Base-by-base conservation (phyloP, 2,888 invertebrate species). In the Dasysyrphus tricinctus region DNA sequence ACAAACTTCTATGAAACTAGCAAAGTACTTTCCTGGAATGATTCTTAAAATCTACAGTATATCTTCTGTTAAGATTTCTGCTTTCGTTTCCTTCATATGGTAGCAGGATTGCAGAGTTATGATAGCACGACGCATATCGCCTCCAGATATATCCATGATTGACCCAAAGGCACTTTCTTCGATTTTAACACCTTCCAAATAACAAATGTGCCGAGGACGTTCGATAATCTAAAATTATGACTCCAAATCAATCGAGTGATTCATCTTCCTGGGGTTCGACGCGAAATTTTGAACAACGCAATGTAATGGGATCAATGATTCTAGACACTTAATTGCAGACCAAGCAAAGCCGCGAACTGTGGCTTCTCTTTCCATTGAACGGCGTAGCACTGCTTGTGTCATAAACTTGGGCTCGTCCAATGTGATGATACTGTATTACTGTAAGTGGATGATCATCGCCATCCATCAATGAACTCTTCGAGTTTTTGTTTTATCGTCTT, bases 371-470 rank as follows among this genome's bases (percentile, higher is more conserved):
- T 99, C 99, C 97, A 99, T 99, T 1, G 98, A 99, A 83, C 99
- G 95, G 85, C 99, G 95, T 24, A 99, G 93, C 0, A 99, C 99
- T 11, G 99, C 96, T 87, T 99, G 94, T 0, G 99, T 99, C 99
- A 99, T 99, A 1, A 98, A 98, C 91, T 99, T 99, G 0, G 99
- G 99, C 93, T 99, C 99, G 91, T 99, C 99, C 24, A 99, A 93
- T 88, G 99, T 98, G 6, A 99, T 95, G 34, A 99, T 96, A n/a
- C n/a, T n/a, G n/a, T n/a, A n/a, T n/a, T n/a, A n/a, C n/a, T n/a
- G n/a, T n/a, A n/a, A n/a, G n/a, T n/a, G n/a, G n/a, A n/a, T n/a
- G n/a, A n/a, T n/a, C n/a, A n/a, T n/a, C n/a, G n/a, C n/a, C n/a
- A n/a, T n/a, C n/a, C n/a, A n/a, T n/a, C n/a, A n/a, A n/a, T 91